A percentile compares a stretch with the other conserved stretches of the same genome.
Conservation (phyloP, 1,140 invertebrate species). For the Luehdorfia chinensis region DNA sequence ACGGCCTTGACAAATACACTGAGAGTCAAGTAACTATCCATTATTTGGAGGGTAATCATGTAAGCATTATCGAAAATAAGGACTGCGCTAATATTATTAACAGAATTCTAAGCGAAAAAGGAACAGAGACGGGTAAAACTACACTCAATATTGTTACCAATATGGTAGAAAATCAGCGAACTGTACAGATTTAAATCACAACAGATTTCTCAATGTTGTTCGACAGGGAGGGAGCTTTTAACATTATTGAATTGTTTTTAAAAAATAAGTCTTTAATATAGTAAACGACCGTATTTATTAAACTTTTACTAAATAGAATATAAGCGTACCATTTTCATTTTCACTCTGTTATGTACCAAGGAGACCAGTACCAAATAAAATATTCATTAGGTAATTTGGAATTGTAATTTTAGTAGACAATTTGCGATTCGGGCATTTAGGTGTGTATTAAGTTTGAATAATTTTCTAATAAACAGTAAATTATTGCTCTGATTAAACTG, state of each 20-base stretch:
- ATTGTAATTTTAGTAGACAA: neutral
- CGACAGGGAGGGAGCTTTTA: constrained; percentile 1
- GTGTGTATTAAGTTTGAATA: no score
- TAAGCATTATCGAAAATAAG: constrained; percentile 81
- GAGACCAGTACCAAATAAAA: constrained; percentile 63
- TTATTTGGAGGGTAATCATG: constrained; percentile 84
- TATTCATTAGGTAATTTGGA: constrained; percentile 37
- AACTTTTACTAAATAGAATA: constrained; percentile 14
- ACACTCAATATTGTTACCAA: constrained; percentile 42
- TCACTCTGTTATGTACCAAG: constrained; percentile 14
- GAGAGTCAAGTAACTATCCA: constrained; percentile 74
- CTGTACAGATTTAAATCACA: constrained; percentile 33
- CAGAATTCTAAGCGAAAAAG: constrained; percentile 37
- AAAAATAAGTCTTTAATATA: no score
- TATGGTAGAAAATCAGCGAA: constrained; percentile 53
- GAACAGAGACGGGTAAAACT: constrained; percentile 27
- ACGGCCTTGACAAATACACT: constrained; percentile 79
- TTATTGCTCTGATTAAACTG: no score
- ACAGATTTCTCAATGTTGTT: constrained; percentile 10
- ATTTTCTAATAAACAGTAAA: no score
- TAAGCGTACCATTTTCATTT: constrained; percentile 4
- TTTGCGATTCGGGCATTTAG: constrained; percentile 3
- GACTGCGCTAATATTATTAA: constrained; percentile 81
- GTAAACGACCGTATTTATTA: constrained; percentile 11
- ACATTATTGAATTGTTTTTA: neutral